Percentiles rank a stretch among this genome's conserved stretches.
Conservation (phyloP, 2,113 vertebrate species). For the Neogobius melanostomus region DNA sequence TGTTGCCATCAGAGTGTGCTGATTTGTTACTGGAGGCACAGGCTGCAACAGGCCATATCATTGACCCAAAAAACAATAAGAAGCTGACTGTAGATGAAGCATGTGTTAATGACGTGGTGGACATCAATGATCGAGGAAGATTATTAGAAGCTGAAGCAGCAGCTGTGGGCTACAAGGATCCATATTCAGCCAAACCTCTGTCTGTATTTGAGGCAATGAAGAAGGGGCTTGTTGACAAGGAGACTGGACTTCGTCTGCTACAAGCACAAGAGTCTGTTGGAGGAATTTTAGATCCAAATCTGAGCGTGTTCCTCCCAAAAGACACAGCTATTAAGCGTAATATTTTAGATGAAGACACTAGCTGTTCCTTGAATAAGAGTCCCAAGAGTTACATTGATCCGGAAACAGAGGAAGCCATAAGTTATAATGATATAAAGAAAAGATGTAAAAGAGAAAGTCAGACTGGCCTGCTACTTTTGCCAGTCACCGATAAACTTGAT, state of each 20-base stretch:
- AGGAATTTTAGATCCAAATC: constrained; percentile 1
- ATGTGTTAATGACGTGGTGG: background rate
- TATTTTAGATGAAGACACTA: background rate
- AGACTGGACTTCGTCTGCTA: constrained; percentile 2
- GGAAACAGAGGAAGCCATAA: background rate
- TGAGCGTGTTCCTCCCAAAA: background rate
- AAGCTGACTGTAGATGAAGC: constrained; percentile 52
- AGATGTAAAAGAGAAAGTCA: background rate
- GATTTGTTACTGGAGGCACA: background rate
- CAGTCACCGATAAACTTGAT: background rate
- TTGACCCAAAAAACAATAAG: constrained; percentile 32
- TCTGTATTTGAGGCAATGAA: constrained; percentile 1
- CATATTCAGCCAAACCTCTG: background rate
- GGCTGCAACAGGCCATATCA: constrained; percentile 1
- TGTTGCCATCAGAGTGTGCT: background rate
- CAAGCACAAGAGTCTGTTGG: constrained; percentile 1
- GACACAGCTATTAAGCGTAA: background rate
- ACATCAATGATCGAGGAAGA: background rate
- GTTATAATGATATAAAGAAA: constrained; percentile 2
- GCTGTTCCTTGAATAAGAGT: background rate
- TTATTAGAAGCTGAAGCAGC: background rate
- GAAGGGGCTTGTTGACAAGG: background rate
- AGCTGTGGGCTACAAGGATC: constrained; percentile 4
- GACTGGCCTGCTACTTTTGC: background rate
- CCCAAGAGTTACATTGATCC: constrained; percentile 1